Percentiles rank a stretch among this genome's conserved stretches.
Conservation (phyloP, 1,140 invertebrate genomes). For the Olivierus martensii region DNA sequence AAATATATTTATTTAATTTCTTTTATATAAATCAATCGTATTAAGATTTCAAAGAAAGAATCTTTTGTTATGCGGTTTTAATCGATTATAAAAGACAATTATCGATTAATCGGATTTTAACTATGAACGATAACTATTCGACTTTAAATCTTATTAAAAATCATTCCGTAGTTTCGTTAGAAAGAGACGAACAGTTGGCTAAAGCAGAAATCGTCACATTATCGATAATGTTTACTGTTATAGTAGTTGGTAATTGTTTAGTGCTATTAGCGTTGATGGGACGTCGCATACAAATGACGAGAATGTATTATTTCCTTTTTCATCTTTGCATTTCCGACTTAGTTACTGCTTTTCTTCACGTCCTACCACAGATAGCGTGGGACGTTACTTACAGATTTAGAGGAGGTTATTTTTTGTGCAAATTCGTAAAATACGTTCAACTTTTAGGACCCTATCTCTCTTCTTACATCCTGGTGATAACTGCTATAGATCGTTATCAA, state of each 20-base stretch:
- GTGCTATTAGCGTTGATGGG: conserved; percentile 43
- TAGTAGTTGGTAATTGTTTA: conserved; percentile 40
- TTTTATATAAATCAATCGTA: too few relatives aligned
- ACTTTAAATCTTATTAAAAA: too few relatives aligned
- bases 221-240: conserved; percentile 9
- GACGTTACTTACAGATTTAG: conserved; percentile 47
- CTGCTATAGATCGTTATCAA: conserved; percentile 50
- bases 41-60: too few relatives aligned
- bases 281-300: conserved; percentile 41
- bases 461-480: conserved; percentile 48
- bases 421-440: conserved; percentile 51
- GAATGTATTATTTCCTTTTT: conserved; percentile 61
- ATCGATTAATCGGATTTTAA: too few relatives aligned
- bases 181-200: background rate
- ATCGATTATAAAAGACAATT: too few relatives aligned
- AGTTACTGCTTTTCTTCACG: conserved; percentile 51
- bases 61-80: too few relatives aligned
- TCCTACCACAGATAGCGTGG: conserved; percentile 57
- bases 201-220: conserved; percentile 3
- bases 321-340: conserved; percentile 56
- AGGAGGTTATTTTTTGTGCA: conserved; percentile 48
- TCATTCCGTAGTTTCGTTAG: background rate
- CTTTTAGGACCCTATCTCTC: conserved; percentile 47
- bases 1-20: too few relatives aligned
- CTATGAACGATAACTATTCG: too few relatives aligned